These are phyloP conservation scores for Phrynosoma blainvillii DNA, from an alignment of 2,113 vertebrate genomes.

Conservation along the genomic window DNA sequence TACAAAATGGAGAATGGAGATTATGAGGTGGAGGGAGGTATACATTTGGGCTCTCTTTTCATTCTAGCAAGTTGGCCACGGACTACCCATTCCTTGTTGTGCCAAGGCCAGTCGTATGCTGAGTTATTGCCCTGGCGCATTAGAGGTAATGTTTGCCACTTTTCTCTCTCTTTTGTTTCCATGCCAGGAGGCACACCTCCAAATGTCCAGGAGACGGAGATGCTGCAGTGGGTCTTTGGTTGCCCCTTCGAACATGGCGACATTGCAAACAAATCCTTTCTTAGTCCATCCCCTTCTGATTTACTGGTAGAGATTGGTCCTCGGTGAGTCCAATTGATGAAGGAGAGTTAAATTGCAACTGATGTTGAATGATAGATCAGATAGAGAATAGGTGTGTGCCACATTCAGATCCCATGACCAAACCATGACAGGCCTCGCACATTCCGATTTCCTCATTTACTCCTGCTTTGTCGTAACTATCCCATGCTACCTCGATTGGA, in stretches of 20 bases:
- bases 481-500: background rate
- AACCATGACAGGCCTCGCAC: background rate
- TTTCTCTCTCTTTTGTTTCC: conserved; percentile 7
- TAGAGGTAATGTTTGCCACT: background rate
- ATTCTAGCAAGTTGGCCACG: background rate
- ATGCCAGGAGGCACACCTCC: conserved; percentile 72
- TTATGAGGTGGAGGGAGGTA: background rate
- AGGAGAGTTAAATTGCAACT: background rate
- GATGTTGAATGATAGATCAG: background rate
- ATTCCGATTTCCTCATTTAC: background rate
- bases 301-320: conserved; percentile 88
- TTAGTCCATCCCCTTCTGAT: conserved; percentile 70
- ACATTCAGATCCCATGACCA: background rate
- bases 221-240: conserved; percentile 85
- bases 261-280: conserved; percentile 75
- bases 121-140: background rate
- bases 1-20: background rate
- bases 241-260: conserved; percentile 75
- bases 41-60: background rate
- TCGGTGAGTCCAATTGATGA: conserved; percentile 71
- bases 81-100: too few species aligned
- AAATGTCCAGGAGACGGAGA: conserved; percentile 68
- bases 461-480: background rate
- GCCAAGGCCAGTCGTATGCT: background rate
- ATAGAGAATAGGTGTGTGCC: too few species aligned